These are phyloP conservation scores for Drosophila buzzatii DNA, from an alignment of 2,888 invertebrate species.

Conservation along the genomic window DNA sequence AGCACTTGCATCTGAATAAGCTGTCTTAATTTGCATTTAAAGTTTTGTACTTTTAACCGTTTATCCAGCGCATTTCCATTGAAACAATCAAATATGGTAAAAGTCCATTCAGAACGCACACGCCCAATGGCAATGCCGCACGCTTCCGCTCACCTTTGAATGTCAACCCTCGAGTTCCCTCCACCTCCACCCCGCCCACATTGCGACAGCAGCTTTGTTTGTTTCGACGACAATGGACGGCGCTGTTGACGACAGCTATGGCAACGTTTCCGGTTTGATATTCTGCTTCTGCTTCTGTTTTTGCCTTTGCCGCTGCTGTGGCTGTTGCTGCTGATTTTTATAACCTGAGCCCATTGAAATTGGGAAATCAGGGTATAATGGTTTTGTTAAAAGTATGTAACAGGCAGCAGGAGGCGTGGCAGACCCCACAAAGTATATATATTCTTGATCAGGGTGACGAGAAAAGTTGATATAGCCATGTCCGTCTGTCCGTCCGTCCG, in stretches of 20 bases:
- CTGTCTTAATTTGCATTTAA: no score
- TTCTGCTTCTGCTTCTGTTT: background rate
- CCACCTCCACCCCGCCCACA: background rate
- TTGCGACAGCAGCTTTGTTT: constrained; percentile 39
- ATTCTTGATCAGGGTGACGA: no score
- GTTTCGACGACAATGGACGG: constrained; percentile 35
- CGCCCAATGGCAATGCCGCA: background rate
- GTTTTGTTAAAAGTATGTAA: no score
- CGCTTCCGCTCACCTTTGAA: no score
- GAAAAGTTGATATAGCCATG: no score
- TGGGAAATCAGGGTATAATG: no score
- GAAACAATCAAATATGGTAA: background rate
- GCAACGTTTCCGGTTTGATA: constrained; percentile 22
- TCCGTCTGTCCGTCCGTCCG: no score
- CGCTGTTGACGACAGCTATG: constrained; percentile 4
- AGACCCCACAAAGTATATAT: no score
- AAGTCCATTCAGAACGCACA: background rate
- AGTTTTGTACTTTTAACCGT: background rate
- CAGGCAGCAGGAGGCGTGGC: no score
- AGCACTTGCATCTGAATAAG: background rate
- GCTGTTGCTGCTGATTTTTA: background rate
- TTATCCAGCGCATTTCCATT: background rate
- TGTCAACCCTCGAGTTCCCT: no score
- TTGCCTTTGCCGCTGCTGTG: background rate
- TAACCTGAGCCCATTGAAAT: no score